A percentile compares a stretch with the other conserved stretches of the same genome.
Evolutionary conservation across 1,140 invertebrate genomes (phyloP).

Genomic region (roundworm (Caenorhabditis elegans)): DNA sequence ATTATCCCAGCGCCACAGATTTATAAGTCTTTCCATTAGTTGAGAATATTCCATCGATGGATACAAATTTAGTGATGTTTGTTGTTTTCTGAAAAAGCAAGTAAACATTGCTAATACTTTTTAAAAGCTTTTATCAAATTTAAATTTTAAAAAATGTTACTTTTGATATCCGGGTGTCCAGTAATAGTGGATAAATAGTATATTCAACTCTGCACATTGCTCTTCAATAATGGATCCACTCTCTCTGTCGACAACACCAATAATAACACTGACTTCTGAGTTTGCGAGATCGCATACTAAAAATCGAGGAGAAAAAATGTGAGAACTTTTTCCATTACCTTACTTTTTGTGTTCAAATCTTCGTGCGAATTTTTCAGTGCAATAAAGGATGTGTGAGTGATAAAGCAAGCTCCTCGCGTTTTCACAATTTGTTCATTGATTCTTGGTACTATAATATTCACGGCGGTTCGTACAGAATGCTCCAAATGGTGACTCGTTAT

Average conservation of each 20-base stretch:
- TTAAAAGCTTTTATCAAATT: too few species aligned
- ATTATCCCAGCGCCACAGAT: background rate
- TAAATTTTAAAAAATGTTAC: background rate
- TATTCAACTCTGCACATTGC: constrained; percentile 25
- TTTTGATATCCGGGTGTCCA: constrained; percentile 12
- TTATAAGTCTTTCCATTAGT: background rate
- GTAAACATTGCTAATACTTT: too few species aligned
- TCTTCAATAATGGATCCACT: constrained; percentile 26
- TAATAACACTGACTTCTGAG: background rate
- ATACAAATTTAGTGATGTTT: background rate
- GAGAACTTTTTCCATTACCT: background rate
- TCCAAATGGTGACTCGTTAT: constrained; percentile 3
- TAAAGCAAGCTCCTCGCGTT: background rate
- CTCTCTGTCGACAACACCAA: constrained; percentile 13
- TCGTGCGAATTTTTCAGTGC: background rate
- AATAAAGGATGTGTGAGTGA: background rate
- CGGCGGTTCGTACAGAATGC: background rate
- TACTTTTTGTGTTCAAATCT: background rate
- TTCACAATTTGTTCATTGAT: constrained; percentile 15
- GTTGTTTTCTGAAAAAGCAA: background rate
- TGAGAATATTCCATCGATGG: constrained; percentile 23
- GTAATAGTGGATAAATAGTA: constrained; percentile 27
- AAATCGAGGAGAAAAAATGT: background rate
- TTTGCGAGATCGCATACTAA: background rate
- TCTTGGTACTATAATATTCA: background rate